A percentile compares a stretch with the other conserved stretches of the same genome.
Conservation (phyloP, 2,797 vertebrate species). For the Myotis vivesi region DNA sequence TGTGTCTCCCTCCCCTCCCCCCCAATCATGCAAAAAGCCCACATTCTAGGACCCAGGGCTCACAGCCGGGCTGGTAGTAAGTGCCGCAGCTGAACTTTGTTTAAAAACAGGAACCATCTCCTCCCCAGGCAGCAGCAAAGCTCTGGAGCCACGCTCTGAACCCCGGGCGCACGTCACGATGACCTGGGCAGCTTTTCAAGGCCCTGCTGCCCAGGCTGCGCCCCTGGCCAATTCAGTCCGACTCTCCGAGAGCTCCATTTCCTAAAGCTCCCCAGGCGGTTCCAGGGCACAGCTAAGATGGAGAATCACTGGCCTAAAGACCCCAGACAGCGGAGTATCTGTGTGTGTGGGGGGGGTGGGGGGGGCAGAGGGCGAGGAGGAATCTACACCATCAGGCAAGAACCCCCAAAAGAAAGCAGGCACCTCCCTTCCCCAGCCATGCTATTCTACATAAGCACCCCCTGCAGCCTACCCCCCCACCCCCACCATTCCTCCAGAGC, state of each 20-base stretch:
- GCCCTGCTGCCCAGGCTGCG: neutral
- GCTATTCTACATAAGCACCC: neutral
- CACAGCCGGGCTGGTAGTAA: neutral
- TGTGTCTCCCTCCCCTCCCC: neutral
- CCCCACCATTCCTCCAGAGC: neutral
- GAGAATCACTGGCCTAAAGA: neutral
- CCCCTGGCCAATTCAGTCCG: neutral
- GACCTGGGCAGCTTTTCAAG: neutral
- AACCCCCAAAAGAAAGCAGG: neutral
- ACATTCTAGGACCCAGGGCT: neutral
- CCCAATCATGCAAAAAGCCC: neutral
- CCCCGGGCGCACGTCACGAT: neutral
- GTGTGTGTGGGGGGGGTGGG: neutral
- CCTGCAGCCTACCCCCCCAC: neutral
- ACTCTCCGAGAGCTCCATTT: neutral
- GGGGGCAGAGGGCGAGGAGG: accelerated
- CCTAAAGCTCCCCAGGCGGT: neutral
- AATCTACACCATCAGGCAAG: neutral
- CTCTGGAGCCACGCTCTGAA: neutral
- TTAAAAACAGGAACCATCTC: slow-evolving; percentile 67
- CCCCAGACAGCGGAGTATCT: neutral
- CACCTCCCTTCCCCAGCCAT: neutral
- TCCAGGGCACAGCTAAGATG: neutral
- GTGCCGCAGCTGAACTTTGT: neutral
- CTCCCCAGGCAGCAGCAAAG: slow-evolving; percentile 1